phyloP scores from a whole-genome alignment of 2,888 invertebrate species.

The Temnothorax unifasciatus region DNA sequence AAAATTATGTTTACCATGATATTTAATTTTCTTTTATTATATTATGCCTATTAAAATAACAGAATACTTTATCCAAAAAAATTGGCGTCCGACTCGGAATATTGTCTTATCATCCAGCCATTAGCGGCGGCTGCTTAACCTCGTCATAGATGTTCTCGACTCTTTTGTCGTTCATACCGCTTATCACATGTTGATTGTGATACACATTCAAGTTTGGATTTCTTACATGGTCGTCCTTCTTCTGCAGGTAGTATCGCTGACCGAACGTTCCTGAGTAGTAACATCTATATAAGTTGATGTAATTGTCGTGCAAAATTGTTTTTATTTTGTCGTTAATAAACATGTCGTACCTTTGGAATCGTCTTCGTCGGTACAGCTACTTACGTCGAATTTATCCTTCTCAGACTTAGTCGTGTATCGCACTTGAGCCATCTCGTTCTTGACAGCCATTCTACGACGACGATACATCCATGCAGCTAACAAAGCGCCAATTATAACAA shows the following conservation, averaged over 20 bases:
- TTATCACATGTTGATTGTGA: slow-evolving; percentile 90
- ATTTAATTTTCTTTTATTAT: too few relatives aligned
- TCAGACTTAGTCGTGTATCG: slow-evolving; percentile 94
- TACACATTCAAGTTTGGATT: slow-evolving; percentile 94
- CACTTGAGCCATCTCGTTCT: slow-evolving; percentile 95
- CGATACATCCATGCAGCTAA: slow-evolving; percentile 92
- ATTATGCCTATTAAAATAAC: too few relatives aligned
- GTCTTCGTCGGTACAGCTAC: slow-evolving; percentile 86
- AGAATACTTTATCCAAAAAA: too few relatives aligned
- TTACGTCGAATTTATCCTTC: slow-evolving; percentile 83
- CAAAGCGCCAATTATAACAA: slow-evolving; percentile 90
- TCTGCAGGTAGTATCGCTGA: slow-evolving; percentile 91
- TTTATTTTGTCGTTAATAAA: not conserved
- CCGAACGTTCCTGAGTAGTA: slow-evolving; percentile 85
- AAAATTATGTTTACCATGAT: too few relatives aligned
- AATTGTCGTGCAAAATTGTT: not conserved
- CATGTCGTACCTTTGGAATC: slow-evolving; percentile 85
- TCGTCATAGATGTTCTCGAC: slow-evolving; percentile 96
- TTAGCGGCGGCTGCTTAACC: slow-evolving; percentile 89
- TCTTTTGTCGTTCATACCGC: slow-evolving; percentile 86
- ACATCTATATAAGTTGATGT: slow-evolving; percentile 4
- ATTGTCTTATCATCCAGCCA: too few relatives aligned
- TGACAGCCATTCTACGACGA: slow-evolving; percentile 93
- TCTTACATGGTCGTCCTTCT: slow-evolving; percentile 94
- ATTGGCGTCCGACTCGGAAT: too few relatives aligned